Evolutionary conservation across 2,797 vertebrate species (phyloP), one percentile per base, ranked within the genome.

Genomic region (Thamnophis elegans): DNA sequence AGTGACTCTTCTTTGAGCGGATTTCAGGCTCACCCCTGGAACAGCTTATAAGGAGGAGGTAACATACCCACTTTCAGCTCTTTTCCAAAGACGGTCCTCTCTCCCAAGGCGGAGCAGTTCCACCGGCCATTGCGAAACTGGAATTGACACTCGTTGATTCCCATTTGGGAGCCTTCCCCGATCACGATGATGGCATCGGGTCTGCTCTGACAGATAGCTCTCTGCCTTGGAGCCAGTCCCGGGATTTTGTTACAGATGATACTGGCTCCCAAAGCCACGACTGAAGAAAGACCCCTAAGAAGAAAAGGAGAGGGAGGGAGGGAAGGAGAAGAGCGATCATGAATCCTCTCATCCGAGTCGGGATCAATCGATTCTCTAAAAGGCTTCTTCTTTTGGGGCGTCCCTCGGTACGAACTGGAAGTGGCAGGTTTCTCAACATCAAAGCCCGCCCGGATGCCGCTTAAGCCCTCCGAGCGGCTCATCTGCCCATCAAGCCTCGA

Each of bases 221-320:
- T 97, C 98, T 99, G 99, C 93, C 99, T 98, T 92, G 99, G 99
- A 60, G 98, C 99, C 94, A 99, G 97, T 68, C 99, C 99, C 13
- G 99, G 99, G 97, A 99, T 99, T 97, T 99, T 99, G 96, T 99
- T 99, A 94, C 99, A 99, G 98, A 99, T 99, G 97, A 99, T 99
- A 97, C 99, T 99, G 68, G 99, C 99, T 95, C 99, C 99, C 97
- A 99, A 98, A 89, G 99, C 99, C 88, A 99, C 98, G 97, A 99
- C 99, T 42, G 99, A 99, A 28, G 98, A 99, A 96, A 99, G 98
- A 13, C 98, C 99, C 96, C 99, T 99, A 97, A 89, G 97, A 96
- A 2, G 94, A 96, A 92, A 97, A 86, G 94, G 94, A 93, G 85
- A 85, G 68, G 59, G 51, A 85, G 91, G 82, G 0, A 65, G 82